Evolutionary conservation across 2,888 invertebrate species (phyloP), one percentile per base, ranked within the genome.

Genomic region (Morpho helenor): DNA sequence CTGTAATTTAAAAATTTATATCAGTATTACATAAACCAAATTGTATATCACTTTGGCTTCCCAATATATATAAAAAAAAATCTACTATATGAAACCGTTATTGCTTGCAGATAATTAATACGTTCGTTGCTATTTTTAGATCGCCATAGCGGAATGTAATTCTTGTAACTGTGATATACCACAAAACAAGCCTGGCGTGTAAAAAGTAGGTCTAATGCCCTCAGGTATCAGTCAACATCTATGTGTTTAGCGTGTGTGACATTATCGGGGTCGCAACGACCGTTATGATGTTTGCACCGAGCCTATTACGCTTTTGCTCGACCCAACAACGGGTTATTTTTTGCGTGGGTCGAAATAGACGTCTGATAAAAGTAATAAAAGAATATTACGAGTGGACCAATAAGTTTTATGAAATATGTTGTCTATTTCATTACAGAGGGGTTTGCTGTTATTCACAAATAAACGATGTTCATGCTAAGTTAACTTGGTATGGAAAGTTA

Each of bases 191-290:
- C 52, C 49, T 47, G 57, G 39, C 48, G 49, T 52, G 51, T 60
- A 68, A 69, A 68, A 65, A 69, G 65, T 68, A 63, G 67, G 66
- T 64, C 62, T 62, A 59, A 62, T 59, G 64, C 62, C 72, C 66
- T 63, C 67, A 70, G 62, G 66, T 62, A 54, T 60, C 54, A 57
- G 57, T 55, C 55, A 56, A 60, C 62, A 56, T 62, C 44, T 61
- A 42, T 43, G 44, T 54, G 62, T 57, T 56, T 57, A 51, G 46
- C 69, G 70, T 62, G 68, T 72, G 68, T 70, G 69, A 70, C 75
- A 67, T 63, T 64, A 75, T 74, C 72, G 73, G 72, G 80, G 76
- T 75, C 79, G 72, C 57, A 59, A 63, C 69, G 70, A 73, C 79
- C 78, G 82, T 80, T 84, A 82, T 74, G 69, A 57, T 62, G 59